Evolutionary conservation across 2,797 vertebrate genomes (phyloP), one percentile per base, ranked within the genome.

Genomic region (Sebastes hubbsi): DNA sequence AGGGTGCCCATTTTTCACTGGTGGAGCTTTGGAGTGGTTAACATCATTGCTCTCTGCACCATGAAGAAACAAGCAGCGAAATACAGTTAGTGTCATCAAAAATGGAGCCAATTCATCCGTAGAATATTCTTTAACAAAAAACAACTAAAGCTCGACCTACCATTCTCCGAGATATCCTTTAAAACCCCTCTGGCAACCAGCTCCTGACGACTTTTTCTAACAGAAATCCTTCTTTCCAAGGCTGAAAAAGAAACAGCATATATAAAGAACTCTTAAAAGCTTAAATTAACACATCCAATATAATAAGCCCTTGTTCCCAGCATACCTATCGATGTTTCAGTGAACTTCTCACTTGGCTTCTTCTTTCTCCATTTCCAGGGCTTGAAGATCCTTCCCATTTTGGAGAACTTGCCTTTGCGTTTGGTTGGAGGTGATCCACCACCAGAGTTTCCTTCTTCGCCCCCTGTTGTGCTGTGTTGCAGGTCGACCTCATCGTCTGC

Each of bases 301-400:
- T 2, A 4, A 29, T 3, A 32, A 29, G 5, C 0, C 3, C 1
- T 13, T 58, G 8, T 6, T 16, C 0, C 6, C 20, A 76, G 1
- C 86, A 20, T 87, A 99, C 98, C 97, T 95, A 97, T 98, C 1
- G 97, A 98, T 1, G 97, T 97, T 91, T 99, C 97, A 70, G 97
- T 94, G 75, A 99, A 99, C 87, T 97, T 98, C 18, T 99, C 97
- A 55, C 97, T 99, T 82, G 94, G 96, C 93, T 97, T 99, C 95
- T 98, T 99, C 96, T 98, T 99, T 77, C 97, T 96, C 98, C 98
- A 99, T 86, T 98, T 99, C 98, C 98, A 99, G 30, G 98, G 98
- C 81, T 97, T 99, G 93, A 99, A 99, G 90, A 99, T 97, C 78
- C 96, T 97, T 77, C 97, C 98, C 83, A 99, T 96, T 75, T 95